Percentiles rank a stretch among this genome's conserved stretches.
Conservation (phyloP, 2,888 invertebrate species). For the Synanthedon andrenaeformis region DNA sequence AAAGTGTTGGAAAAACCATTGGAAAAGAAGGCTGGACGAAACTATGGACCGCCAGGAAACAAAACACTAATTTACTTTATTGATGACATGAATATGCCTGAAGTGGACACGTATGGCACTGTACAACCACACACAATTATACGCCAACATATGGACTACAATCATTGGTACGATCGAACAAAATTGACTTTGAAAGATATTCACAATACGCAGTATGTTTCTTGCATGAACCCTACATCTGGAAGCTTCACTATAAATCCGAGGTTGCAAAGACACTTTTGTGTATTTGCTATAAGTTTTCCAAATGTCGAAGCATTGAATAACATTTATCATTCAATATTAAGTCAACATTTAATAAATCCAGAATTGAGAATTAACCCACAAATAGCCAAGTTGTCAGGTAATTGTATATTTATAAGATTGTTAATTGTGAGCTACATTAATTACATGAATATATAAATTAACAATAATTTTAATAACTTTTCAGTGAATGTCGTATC, state of each 20-base stretch:
- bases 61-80: conserved; percentile 95
- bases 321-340: conserved; percentile 89
- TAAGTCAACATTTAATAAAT: conserved; percentile 87
- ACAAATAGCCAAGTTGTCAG: conserved; percentile 75
- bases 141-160: conserved; percentile 94
- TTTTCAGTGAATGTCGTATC: conserved; percentile 76
- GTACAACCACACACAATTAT: conserved; percentile 97
- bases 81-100: conserved; percentile 99
- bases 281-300: conserved; percentile 87
- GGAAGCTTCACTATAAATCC: conserved; percentile 98
- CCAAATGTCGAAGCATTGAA: conserved; percentile 86
- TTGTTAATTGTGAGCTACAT: neutral
- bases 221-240: conserved; percentile 98
- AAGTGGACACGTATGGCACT: conserved; percentile 89
- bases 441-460: neutral
- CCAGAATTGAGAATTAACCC: conserved; percentile 83
- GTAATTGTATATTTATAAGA: conserved; percentile 23
- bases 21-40: conserved; percentile 96
- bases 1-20: conserved; percentile 93
- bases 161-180: conserved; percentile 90
- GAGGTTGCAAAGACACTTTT: conserved; percentile 89
- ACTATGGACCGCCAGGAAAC: conserved; percentile 95
- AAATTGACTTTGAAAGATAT: conserved; percentile 93
- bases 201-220: conserved; percentile 96
- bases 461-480: neutral